Percentiles rank a stretch among this genome's conserved stretches.
phyloP scores from a whole-genome alignment of 2,113 vertebrate species.

The Thermophis baileyi region DNA sequence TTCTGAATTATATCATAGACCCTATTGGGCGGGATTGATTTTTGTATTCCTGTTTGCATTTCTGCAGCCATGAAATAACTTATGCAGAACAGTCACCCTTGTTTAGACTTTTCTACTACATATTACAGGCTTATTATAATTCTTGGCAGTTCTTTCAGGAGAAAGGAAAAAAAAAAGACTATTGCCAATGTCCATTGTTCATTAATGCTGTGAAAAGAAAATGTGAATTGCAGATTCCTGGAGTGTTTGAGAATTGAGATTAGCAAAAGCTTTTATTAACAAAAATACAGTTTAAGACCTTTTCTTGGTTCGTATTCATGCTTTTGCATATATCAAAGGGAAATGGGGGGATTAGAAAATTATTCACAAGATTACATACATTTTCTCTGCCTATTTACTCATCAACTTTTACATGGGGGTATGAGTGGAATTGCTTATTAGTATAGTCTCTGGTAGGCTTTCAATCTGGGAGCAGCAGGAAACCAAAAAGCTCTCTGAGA shows the following conservation, averaged over 20 bases:
- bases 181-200: conserved; percentile 65
- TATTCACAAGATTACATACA: conserved; percentile 40
- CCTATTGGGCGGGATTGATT: conserved; percentile 41
- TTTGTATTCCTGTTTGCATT: conserved; percentile 44
- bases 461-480: conserved; percentile 43
- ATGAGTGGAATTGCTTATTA: conserved; percentile 45
- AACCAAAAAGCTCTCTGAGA: conserved; percentile 19
- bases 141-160: conserved; percentile 54
- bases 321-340: conserved; percentile 46
- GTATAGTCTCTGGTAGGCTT: conserved; percentile 35
- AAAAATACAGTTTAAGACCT: conserved; percentile 43
- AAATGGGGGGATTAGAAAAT: conserved; percentile 35
- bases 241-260: conserved; percentile 72
- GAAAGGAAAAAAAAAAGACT: conserved; percentile 33
- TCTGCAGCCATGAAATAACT: conserved; percentile 38
- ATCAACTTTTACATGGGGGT: conserved; percentile 47
- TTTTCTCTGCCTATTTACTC: conserved; percentile 35
- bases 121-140: conserved; percentile 66
- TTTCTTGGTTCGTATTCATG: conserved; percentile 59
- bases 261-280: conserved; percentile 44
- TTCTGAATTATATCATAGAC: conserved; percentile 38
- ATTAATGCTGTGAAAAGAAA: conserved; percentile 74
- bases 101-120: conserved; percentile 55
- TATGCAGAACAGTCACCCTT: conserved; percentile 57
- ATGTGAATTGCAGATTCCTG: conserved; percentile 66